A percentile compares a stretch with the other conserved stretches of the same genome.
phyloP scores from a whole-genome alignment of 2,113 vertebrate species.

The Oostethus manadensis region DNA sequence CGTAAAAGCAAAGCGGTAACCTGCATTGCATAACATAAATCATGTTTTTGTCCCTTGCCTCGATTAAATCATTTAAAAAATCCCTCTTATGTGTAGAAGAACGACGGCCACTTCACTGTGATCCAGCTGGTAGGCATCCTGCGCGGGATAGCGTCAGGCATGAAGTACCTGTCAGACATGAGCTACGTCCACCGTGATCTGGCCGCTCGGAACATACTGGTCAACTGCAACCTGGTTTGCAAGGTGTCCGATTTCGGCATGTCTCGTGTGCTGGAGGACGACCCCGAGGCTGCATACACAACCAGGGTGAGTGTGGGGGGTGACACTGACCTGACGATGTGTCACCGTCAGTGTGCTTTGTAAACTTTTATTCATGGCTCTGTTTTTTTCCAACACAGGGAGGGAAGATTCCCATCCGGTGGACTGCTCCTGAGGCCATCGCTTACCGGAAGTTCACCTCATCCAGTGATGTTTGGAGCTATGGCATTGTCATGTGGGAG shows the following conservation, averaged over 20 bases:
- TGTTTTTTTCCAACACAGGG: constrained; percentile 73
- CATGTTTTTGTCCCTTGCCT: no score
- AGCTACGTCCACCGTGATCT: constrained; percentile 96
- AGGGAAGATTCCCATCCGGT: constrained; percentile 97
- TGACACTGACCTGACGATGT: background rate
- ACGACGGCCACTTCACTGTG: constrained; percentile 93
- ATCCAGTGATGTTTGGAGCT: constrained; percentile 95
- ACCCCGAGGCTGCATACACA: constrained; percentile 94
- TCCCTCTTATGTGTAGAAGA: constrained; percentile 75
- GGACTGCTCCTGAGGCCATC: constrained; percentile 97
- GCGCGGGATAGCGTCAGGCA: constrained; percentile 92
- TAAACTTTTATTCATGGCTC: constrained; percentile 29
- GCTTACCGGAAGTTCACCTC: constrained; percentile 97
- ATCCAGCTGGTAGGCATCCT: constrained; percentile 97
- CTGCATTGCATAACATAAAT: no score
- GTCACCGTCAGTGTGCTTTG: constrained; percentile 26
- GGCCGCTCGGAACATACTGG: constrained; percentile 92
- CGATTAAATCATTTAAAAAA: background rate
- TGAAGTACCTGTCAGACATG: constrained; percentile 99
- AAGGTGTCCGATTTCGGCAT: constrained; percentile 98
- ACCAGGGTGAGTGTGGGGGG: constrained; percentile 79
- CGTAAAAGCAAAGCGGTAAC: no score
- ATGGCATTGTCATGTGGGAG: constrained; percentile 98
- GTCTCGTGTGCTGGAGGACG: constrained; percentile 94
- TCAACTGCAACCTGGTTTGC: constrained; percentile 97